Conservation (phyloP, 2,113 vertebrate genomes). For the Halichoeres trimaculatus region DNA sequence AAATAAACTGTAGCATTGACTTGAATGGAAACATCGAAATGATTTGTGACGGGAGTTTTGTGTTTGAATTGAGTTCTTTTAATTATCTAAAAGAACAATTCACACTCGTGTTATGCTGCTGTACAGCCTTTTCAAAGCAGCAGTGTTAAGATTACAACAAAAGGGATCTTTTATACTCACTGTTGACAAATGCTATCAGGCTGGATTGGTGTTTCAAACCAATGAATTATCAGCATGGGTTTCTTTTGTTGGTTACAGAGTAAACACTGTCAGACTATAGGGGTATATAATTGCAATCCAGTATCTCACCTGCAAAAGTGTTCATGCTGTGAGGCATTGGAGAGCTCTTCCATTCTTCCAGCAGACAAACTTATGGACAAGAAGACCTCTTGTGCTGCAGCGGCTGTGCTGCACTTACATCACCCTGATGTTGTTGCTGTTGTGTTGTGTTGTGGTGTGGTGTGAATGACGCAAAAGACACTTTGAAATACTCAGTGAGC, state of each 20-base stretch:
- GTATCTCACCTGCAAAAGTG: neutral
- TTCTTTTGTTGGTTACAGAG: neutral
- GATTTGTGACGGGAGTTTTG: constrained; percentile 4
- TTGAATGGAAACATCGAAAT: constrained; percentile 2
- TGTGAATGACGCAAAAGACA: neutral
- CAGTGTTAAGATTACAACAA: too few species aligned
- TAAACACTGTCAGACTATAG: neutral
- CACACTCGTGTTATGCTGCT: neutral
- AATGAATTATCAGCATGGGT: neutral
- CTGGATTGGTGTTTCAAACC: neutral
- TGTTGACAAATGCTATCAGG: too few species aligned
- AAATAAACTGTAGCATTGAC: neutral
- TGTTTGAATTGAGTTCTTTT: constrained; percentile 1
- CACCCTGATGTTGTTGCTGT: neutral
- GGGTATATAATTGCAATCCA: neutral
- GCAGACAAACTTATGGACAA: neutral
- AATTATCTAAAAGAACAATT: neutral
- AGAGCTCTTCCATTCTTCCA: neutral
- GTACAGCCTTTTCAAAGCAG: too few species aligned
- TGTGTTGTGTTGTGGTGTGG: neutral
- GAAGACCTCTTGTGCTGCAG: neutral
- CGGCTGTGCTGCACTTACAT: neutral
- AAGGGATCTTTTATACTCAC: too few species aligned
- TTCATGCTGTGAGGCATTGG: too few species aligned
- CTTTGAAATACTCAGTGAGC: neutral